phyloP scores from a whole-genome alignment of 64 coral and sea anemone species.

The Anthopleura sola region DNA sequence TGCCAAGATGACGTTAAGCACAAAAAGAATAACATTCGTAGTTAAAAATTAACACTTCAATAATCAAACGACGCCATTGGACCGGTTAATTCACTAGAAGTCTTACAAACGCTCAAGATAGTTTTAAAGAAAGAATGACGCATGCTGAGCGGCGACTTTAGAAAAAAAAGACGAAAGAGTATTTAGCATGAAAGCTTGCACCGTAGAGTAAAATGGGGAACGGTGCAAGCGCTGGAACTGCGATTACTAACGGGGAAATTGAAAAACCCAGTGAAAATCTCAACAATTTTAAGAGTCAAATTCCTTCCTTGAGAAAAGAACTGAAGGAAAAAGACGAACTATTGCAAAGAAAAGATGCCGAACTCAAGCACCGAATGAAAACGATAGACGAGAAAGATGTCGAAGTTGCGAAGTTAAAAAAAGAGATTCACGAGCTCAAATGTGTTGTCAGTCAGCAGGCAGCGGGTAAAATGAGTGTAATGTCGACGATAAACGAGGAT shows the following conservation, averaged over 20 bases:
- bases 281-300: conserved; percentile 1
- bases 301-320: conserved; percentile 41
- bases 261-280: conserved; percentile 33
- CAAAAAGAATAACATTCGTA: background rate
- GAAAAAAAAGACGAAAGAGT: background rate
- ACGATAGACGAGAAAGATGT: conserved; percentile 81
- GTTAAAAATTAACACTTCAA: conserved; percentile 29
- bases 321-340: conserved; percentile 89
- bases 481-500: conserved; percentile 79
- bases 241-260: conserved; percentile 23
- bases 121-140: conserved; percentile 6
- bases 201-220: conserved; percentile 37
- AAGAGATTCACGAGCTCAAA: conserved; percentile 94
- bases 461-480: conserved; percentile 40
- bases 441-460: conserved; percentile 90
- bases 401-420: conserved; percentile 76
- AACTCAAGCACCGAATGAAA: conserved; percentile 68
- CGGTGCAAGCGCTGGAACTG: background rate
- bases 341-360: conserved; percentile 83
- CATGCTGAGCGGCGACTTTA: conserved; percentile 7
- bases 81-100: conserved; percentile 16
- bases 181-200: background rate
- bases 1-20: background rate
- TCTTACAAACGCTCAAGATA: conserved; percentile 35
- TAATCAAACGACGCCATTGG: conserved; percentile 14